Evolutionary conservation across 2,113 vertebrate species (phyloP), one percentile per base, ranked within the genome.

Genomic region (Neotragus pygmaeus): DNA sequence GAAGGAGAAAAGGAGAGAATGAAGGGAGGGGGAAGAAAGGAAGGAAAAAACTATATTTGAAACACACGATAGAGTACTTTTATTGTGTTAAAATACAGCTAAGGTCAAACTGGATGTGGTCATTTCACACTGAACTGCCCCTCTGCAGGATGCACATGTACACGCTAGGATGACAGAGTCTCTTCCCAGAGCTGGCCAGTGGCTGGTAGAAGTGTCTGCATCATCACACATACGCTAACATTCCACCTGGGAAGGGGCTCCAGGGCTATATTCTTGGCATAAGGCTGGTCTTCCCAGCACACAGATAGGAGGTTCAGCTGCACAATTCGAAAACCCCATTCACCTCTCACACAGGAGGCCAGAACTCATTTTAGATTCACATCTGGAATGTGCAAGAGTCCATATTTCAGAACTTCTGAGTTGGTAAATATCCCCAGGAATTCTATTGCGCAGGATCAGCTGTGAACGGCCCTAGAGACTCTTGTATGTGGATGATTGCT

Each of bases 311-410:
- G 5, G 39, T 64, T 55, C 64, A 51, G 3, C 28, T 49, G 83
- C 49, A 43, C 43, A 94, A 16, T 81, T 17, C 45, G 64, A 80
- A 84, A 95, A 36, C 62, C 43, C 4, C n/a, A 45, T 16, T 57
- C 88, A 60, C 11, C 66, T 21, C 15, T 80, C 58, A 43, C 73
- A 60, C 13, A 58, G 15, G n/a, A 90, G n/a, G 81, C 36, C 58
- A 92, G 90, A 95, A 39, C 36, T 73, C 94, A 94, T 58, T 47
- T 27, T 28, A n/a, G 25, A 28, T 23, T 92, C 91, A 55, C 66
- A 9, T 19, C 73, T 90, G 91, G 77, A 96, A 85, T 82, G 33
- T 25, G 16, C 66, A 39, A 14, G 23, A 16, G 8, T 90, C 88
- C 30, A 1, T 33, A 21, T 39, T 85, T 93, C 55, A 82, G 36